Evolutionary conservation across 2,888 invertebrate species (phyloP), one percentile per base, ranked within the genome.

Genomic region (Eucera pruinosa): DNA sequence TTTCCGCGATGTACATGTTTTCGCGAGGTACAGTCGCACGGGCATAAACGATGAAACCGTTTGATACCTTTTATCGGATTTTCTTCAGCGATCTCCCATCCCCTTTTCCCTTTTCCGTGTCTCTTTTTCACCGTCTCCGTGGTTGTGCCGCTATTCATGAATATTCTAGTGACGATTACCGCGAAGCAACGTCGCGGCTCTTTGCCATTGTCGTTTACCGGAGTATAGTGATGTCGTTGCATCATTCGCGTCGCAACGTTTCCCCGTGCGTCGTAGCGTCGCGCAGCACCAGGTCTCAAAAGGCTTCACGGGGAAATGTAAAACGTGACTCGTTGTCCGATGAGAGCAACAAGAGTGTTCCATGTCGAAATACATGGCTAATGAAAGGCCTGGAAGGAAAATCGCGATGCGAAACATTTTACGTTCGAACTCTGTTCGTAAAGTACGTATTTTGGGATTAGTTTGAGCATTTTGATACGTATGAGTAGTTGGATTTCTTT

Each of bases 81-180:
- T 80, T 67, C 72, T 74, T 77, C 69, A 20, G 15, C 67, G 58
- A 58, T 68, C 52, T 60, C 41, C 25, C 27, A 9, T 68, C 23
- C 11, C 4, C 54, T 5, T 9, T 6, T 3, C 43, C 23, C 11
- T 45, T 36, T 3, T 0, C 25, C 58, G 39, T 7, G 27, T 62
- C 52, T 74, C 62, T 58, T 52, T 77, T 64, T 54, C 58, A 13
- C n/a, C 48, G 58, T 75, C 69, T 75, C 33, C 64, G 52, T 13
- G 47, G 57, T 25, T 33, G 20, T 41, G 50, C 23, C 70, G 58
- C 66, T 58, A 45, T 81, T 88, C 89, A 89, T 89, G 89, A 87
- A 89, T 89, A 89, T 89, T 89, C 89, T 61, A 79, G 68, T 71
- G 80, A 81, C 85, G 84, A 88, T 89, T 89, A 88, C 80, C 70